These are phyloP conservation scores for Latheticus oryzae DNA, from an alignment of 2,888 invertebrate genomes.

Conservation along the genomic window DNA sequence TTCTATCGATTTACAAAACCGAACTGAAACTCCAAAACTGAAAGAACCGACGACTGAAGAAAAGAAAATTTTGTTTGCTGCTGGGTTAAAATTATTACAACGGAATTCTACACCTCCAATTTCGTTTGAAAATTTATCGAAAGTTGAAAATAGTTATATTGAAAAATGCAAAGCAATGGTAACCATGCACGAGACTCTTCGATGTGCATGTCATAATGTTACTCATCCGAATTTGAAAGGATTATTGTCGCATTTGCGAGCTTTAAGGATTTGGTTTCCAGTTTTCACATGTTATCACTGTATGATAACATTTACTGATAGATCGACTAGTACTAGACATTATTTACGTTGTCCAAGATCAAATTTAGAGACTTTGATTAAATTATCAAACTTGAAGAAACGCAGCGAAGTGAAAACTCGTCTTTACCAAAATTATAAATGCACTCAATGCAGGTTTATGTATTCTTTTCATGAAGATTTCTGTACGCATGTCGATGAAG, in stretches of 20 bases:
- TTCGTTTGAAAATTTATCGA: conserved; percentile 55
- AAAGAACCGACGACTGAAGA: conserved; percentile 47
- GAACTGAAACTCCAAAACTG: not conserved
- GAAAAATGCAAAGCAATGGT: conserved; percentile 62
- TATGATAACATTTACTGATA: conserved; percentile 69
- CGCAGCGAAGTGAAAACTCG: conserved; percentile 59
- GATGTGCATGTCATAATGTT: conserved; percentile 62
- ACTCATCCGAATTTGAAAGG: conserved; percentile 56
- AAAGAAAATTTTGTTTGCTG: conserved; percentile 62
- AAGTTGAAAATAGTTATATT: conserved; percentile 60
- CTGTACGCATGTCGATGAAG: conserved; percentile 60
- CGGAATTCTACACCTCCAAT: conserved; percentile 54
- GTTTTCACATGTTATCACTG: conserved; percentile 74
- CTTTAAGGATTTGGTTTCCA: conserved; percentile 66
- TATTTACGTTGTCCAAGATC: conserved; percentile 53
- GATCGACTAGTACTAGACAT: conserved; percentile 60
- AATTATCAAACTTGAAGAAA: conserved; percentile 57
- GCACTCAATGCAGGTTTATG: conserved; percentile 59
- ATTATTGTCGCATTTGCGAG: conserved; percentile 59
- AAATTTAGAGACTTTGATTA: conserved; percentile 55
- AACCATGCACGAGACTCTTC: conserved; percentile 57
- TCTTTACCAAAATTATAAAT: conserved; percentile 62
- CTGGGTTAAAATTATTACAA: conserved; percentile 59
- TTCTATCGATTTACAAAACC: conserved; percentile 32
- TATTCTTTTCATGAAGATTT: conserved; percentile 62